Evolutionary conservation across 2,888 invertebrate genomes (phyloP), one percentile per base, ranked within the genome.

Genomic region (Furcula furcula): DNA sequence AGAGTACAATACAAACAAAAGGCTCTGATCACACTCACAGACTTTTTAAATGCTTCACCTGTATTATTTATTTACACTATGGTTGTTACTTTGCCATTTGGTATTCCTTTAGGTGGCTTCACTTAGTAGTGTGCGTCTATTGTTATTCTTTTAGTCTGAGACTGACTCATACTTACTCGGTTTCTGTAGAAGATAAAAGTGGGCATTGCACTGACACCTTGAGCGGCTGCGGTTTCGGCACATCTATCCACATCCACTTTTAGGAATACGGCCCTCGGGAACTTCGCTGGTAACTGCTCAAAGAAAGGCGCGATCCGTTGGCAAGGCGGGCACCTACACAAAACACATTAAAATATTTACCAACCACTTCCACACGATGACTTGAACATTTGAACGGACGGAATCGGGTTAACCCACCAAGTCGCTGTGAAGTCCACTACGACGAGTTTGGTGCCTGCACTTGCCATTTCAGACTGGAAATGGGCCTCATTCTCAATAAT

Each of bases 161-260:
- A n/a, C n/a, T 21, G 6, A 9, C 10, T 21, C 12, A 31, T 12
- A 19, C 68, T 46, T 76, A 93, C 93, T 72, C 93, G 91, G 75
- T 95, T 98, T 55, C 95, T 93, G 76, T 96, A 98, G 72, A 99
- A 97, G 54, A 98, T 93, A 71, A 99, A 99, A 0, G 99, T 99
- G 13, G 99, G 99, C 98, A 99, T 98, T 0, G 98, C 97, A 36
- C 94, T 94, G 22, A 99, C 95, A 34, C 96, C 96, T 71, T 98
- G 95, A 7, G 92, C 90, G 14, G 94, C 92, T 1, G 98, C 97
- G 6, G 96, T 95, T 56, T 96, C 97, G 55, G 94, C 93, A 63
- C 97, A 98, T 78, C 94, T 93, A 69, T 99, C 98, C 10, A 99
- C 98, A 78, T 98, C 98, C 5, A 99, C 96, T 85, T 98, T 97